phyloP scores from a whole-genome alignment of 2,888 invertebrate genomes.

The Drosophila incognita region DNA sequence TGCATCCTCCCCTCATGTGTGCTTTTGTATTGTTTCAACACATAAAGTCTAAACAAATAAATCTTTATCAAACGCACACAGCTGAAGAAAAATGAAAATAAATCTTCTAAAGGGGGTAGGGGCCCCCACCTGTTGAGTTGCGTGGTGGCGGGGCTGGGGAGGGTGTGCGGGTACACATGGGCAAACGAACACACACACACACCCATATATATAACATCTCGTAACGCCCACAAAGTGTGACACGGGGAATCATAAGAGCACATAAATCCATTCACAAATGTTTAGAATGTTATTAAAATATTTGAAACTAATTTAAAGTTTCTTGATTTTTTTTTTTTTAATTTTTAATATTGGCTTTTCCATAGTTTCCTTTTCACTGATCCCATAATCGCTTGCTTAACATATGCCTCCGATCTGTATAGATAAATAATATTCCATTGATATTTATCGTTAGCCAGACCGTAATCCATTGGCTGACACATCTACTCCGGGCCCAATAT shows the following conservation, averaged over 20 bases:
- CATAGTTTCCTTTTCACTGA: conserved; percentile 38
- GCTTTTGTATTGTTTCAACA: conserved; percentile 35
- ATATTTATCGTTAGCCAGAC: conserved; percentile 68
- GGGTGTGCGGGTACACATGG: conserved; percentile 8
- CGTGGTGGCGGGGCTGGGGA: neutral
- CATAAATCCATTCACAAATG: conserved; percentile 82
- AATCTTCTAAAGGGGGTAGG: conserved; percentile 54
- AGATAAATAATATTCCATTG: conserved; percentile 69
- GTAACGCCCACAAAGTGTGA: conserved; percentile 76
- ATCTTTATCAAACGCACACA: conserved; percentile 66
- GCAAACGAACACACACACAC: conserved; percentile 11
- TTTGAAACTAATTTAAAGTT: conserved; percentile 75
- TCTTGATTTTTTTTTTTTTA: conserved; percentile 28
- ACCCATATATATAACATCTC: conserved; percentile 9
- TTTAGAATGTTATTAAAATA: conserved; percentile 83
- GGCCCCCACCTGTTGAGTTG: conserved; percentile 69
- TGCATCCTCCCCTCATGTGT: conserved; percentile 3
- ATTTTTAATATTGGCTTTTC: conserved; percentile 49
- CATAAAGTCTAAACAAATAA: conserved; percentile 73
- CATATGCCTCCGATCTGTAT: conserved; percentile 30
- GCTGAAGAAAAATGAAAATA: conserved; percentile 56
- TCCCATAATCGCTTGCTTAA: conserved; percentile 71
- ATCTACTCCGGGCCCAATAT: conserved; percentile 2
- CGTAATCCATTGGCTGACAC: conserved; percentile 69
- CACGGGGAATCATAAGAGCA: conserved; percentile 64